phyloP scores from a whole-genome alignment of 1,140 invertebrate genomes.

The Amphibalanus amphitrite region DNA sequence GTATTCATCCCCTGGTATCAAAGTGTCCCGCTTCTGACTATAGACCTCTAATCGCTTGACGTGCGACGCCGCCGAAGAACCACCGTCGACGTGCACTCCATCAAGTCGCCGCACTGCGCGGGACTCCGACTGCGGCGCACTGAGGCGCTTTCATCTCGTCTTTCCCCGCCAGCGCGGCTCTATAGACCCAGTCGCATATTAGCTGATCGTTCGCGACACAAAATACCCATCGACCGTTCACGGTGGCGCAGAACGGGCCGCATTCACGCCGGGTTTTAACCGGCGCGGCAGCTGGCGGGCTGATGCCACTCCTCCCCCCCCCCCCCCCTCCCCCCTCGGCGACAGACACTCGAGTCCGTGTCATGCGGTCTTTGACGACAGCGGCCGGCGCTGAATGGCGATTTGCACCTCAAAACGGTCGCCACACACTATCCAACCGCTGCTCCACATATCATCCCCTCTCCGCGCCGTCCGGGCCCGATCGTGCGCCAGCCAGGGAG shows the following conservation, averaged over 20 bases:
- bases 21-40: too few species aligned
- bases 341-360: not conserved
- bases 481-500: not conserved
- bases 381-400: not conserved
- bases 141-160: not conserved
- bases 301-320: not conserved
- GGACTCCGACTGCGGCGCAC: too few species aligned
- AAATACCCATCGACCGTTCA: not conserved
- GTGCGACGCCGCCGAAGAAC: too few species aligned
- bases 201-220: not conserved
- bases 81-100: too few species aligned
- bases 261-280: not conserved
- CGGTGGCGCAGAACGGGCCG: not conserved
- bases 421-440: not conserved
- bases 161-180: not conserved
- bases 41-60: too few species aligned
- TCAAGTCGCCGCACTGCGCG: too few species aligned
- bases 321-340: too few species aligned
- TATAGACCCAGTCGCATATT: not conserved
- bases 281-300: not conserved
- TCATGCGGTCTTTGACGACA: not conserved
- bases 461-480: too few species aligned
- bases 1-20: too few species aligned
- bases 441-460: too few species aligned
- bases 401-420: not conserved